Base-by-base conservation (phyloP, 2,888 invertebrate genomes). In the Oegoconia quadripuncta region DNA sequence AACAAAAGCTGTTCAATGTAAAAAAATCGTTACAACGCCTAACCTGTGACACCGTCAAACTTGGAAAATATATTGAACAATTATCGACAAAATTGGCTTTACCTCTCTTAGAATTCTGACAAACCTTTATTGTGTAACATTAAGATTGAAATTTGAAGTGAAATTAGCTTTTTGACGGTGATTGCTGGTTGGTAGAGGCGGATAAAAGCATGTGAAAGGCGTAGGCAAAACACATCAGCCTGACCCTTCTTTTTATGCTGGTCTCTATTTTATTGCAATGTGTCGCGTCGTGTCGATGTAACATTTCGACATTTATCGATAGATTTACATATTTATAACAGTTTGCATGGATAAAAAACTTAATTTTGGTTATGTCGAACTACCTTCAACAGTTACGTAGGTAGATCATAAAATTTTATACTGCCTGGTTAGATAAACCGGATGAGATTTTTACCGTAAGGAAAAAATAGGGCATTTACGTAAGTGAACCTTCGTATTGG, bases 221-320 rank as follows among this genome's bases (percentile, higher is more conserved):
- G 42, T 48, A 46, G 50, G 52, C 46, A 50, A 17, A 30, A 17
- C 18, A 7, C 30, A 31, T 22, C 30, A 30, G 12, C 43, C 42
- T 49, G 52, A 55, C 52, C 49, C 49, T 37, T 48, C 47, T 39
- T 50, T 50, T 52, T 18, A 22, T 44, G n/a, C 39, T 37, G 37
- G 46, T 41, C 36, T 44, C 29, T 40, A 52, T 50, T 54, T 64
- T 53, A 57, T 55, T 42, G 52, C 42, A 44, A 46, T 45, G 49
- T n/a, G n/a, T n/a, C n/a, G 48, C 48, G 53, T 52, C 53, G 50
- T 55, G 54, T n/a, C n/a, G n/a, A 47, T 49, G 29, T 26, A 27
- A 27, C 27, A 27, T 27, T 27, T 27, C 44, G 14, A 44, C 46
- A 48, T 44, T 54, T 48, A 55, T 49, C 55, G 56, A 53, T 59